Evolutionary conservation across 2,888 invertebrate species (phyloP), one percentile per base, ranked within the genome.

Genomic region (Drosophila emarginata): DNA sequence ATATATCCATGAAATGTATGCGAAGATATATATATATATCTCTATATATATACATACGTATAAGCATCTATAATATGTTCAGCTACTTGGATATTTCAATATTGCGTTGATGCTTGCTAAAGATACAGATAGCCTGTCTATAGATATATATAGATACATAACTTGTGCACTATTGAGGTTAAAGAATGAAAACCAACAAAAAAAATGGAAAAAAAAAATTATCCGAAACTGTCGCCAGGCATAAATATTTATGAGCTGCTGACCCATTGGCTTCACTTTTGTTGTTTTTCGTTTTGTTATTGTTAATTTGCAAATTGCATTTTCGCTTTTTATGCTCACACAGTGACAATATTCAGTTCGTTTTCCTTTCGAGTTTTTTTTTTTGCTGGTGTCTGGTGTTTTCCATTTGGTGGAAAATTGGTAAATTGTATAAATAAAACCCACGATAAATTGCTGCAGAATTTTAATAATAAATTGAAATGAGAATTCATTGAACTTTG

Each of bases 241-340:
- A 58, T 65, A 61, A 69, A 76, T 81, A 76, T 77, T 80, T 73
- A 77, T 69, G 73, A 78, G 69, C 21, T 57, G 37, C 53, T 51
- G 57, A 67, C 21, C n/a, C 50, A 40, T 37, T 45, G 64, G 57
- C 64, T 61, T 72, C 57, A 67, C 71, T 66, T 71, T 72, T 51
- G 54, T 65, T 67, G 64, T 67, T 18, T 21, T 69, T 71, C 71
- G 74, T 61, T 68, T 71, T 68, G 70, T 68, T 73, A 67, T 79
- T 86, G 74, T 86, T 74, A 76, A 83, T 80, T 86, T 83, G 84
- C 80, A 83, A 86, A 86, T 83, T 83, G 86, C 74, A 79, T 76
- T 80, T 81, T 73, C 45, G 63, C 64, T 72, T 69, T 80, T 83
- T 73, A 73, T 54, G 65, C 36, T 45, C 54, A 15, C 50, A n/a